These are phyloP conservation scores for Sphaerodactylus townsendi DNA, from an alignment of 2,113 vertebrate species.

Conservation along the genomic window DNA sequence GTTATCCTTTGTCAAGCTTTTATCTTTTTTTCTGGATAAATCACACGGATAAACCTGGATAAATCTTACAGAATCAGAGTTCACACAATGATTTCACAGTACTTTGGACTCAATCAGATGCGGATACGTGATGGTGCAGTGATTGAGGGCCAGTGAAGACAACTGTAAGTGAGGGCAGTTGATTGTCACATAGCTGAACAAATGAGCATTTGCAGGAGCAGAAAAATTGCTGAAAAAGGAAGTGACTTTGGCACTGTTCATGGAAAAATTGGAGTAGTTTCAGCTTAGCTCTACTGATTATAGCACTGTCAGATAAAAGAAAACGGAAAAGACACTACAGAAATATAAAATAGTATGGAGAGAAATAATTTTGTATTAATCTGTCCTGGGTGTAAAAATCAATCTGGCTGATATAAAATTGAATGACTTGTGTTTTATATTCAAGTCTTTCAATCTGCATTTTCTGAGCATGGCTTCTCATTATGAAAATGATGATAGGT, in stretches of 20 bases:
- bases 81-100: not conserved
- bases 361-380: constrained; percentile 67
- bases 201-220: not conserved
- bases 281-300: not conserved
- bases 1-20: no score
- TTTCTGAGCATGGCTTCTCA: constrained; percentile 62
- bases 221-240: not conserved
- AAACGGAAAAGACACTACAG: constrained; percentile 67
- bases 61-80: not conserved
- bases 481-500: constrained; percentile 70
- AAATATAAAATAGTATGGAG: constrained; percentile 68
- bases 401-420: constrained; percentile 62
- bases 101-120: not conserved
- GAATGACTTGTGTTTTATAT: constrained; percentile 52
- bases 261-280: not conserved
- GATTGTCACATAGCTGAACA: not conserved
- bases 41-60: not conserved
- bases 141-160: not conserved
- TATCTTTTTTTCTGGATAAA: no score
- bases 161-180: not conserved
- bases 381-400: constrained; percentile 60
- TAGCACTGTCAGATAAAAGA: constrained; percentile 49
- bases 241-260: not conserved
- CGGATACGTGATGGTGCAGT: not conserved
- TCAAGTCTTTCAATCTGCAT: constrained; percentile 71